Conservation (phyloP, 2,888 invertebrate genomes). For the Nemurella pictetii region DNA sequence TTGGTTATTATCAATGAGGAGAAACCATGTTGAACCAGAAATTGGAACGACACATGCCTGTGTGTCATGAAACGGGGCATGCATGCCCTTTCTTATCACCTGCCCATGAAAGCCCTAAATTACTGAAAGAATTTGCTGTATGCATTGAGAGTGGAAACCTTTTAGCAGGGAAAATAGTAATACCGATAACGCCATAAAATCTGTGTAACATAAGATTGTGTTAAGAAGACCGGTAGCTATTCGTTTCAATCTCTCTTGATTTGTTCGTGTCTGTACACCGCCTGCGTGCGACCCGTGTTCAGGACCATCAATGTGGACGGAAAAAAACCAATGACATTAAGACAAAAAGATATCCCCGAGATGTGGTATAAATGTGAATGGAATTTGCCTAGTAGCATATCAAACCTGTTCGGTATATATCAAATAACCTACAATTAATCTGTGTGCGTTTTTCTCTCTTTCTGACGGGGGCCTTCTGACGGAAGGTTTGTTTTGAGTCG, state of each 20-base stretch:
- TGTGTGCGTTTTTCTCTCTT: background rate
- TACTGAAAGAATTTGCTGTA: background rate
- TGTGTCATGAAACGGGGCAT: background rate
- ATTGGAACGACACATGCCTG: background rate
- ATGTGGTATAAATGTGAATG: background rate
- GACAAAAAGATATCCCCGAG: slow-evolving; percentile 5
- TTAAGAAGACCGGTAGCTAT: background rate
- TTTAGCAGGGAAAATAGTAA: background rate
- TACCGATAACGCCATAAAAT: background rate
- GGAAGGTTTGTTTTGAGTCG: background rate
- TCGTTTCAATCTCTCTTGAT: background rate
- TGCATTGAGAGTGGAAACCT: background rate
- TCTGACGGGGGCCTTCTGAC: background rate
- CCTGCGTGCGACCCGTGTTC: background rate
- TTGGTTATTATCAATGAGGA: background rate
- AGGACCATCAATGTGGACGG: background rate
- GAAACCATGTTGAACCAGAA: background rate
- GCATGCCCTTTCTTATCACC: background rate
- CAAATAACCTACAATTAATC: slow-evolving; percentile 23
- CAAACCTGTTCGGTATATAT: slow-evolving; percentile 11
- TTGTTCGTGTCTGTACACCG: background rate
- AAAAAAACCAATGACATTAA: slow-evolving; percentile 1
- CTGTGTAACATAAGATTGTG: no score
- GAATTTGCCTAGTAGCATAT: slow-evolving; percentile 13
- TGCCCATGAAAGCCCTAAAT: background rate